Conservation (phyloP, 2,888 invertebrate species). For the Anarsia innoxiella region DNA sequence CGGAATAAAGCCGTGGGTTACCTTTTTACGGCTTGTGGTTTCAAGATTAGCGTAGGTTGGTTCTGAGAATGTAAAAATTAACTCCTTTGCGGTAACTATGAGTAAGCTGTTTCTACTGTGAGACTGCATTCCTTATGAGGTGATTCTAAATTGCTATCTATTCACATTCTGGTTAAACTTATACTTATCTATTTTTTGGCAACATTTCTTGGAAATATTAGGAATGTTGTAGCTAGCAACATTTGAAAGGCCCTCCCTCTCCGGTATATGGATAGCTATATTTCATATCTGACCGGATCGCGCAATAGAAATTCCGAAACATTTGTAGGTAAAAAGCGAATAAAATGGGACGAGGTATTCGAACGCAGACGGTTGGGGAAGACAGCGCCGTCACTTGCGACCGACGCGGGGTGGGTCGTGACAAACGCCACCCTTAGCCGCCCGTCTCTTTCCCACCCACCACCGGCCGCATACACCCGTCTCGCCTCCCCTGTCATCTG, state of each 20-base stretch:
- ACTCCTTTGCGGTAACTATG: slow-evolving; percentile 41
- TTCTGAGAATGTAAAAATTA: slow-evolving; percentile 60
- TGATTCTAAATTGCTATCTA: too few species aligned
- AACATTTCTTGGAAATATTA: too few species aligned
- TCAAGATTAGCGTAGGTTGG: slow-evolving; percentile 55
- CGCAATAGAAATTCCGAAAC: slow-evolving; percentile 17
- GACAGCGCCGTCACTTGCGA: slow-evolving; percentile 62
- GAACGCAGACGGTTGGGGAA: slow-evolving; percentile 60
- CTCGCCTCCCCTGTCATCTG: slow-evolving; percentile 55
- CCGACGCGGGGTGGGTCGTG: slow-evolving; percentile 67
- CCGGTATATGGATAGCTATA: too few species aligned
- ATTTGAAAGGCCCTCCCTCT: too few species aligned
- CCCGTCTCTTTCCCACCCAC: slow-evolving; percentile 40
- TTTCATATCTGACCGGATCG: not conserved
- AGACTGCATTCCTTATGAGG: not conserved
- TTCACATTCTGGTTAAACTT: too few species aligned
- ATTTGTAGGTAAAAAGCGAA: slow-evolving; percentile 24
- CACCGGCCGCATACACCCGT: slow-evolving; percentile 25
- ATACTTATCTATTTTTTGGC: too few species aligned
- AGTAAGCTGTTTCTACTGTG: too few species aligned
- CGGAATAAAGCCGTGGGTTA: slow-evolving; percentile 42
- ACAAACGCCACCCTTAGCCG: slow-evolving; percentile 57
- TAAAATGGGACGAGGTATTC: slow-evolving; percentile 53
- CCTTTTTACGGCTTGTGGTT: slow-evolving; percentile 62
- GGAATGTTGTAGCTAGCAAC: too few species aligned